Evolutionary conservation across 2,888 invertebrate genomes (phyloP).

Genomic region (Synanthedon andrenaeformis): DNA sequence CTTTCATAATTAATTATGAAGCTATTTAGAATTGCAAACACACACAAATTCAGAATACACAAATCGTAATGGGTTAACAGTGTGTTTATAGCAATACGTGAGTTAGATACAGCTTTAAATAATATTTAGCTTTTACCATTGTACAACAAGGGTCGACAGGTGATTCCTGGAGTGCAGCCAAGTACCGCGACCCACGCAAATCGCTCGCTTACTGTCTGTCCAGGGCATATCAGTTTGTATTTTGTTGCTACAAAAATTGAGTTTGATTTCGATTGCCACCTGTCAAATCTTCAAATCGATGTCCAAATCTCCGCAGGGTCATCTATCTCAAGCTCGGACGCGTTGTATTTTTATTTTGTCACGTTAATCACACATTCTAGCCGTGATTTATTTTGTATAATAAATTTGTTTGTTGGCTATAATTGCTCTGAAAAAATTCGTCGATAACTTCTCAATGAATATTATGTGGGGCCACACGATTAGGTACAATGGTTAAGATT

Average conservation of each 20-base stretch:
- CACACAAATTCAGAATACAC: too few species aligned
- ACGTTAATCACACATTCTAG: conserved; percentile 22
- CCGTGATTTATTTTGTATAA: not conserved
- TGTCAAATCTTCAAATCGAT: conserved; percentile 42
- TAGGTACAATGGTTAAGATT: too few species aligned
- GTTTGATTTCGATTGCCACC: conserved; percentile 16
- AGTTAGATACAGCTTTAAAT: conserved; percentile 39
- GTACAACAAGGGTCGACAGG: conserved; percentile 63
- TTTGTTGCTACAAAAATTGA: conserved; percentile 16
- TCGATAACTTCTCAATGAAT: too few species aligned
- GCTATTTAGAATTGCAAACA: too few species aligned
- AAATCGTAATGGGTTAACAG: not conserved
- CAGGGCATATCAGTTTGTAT: conserved; percentile 16
- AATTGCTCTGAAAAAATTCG: not conserved
- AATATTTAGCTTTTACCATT: conserved; percentile 58
- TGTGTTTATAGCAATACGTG: not conserved
- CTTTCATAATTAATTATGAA: too few species aligned
- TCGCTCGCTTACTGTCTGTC: conserved; percentile 23
- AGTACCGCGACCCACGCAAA: conserved; percentile 43
- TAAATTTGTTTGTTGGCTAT: not conserved
- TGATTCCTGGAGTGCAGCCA: conserved; percentile 56
- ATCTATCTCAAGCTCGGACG: conserved; percentile 47
- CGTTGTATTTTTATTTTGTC: conserved; percentile 44
- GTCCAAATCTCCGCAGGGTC: conserved; percentile 52
- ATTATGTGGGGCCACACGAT: too few species aligned